A percentile compares a stretch with the other conserved stretches of the same genome.
These are phyloP conservation scores for Drosophila anomalipes DNA, from an alignment of 2,888 invertebrate genomes.

Conservation along the genomic window DNA sequence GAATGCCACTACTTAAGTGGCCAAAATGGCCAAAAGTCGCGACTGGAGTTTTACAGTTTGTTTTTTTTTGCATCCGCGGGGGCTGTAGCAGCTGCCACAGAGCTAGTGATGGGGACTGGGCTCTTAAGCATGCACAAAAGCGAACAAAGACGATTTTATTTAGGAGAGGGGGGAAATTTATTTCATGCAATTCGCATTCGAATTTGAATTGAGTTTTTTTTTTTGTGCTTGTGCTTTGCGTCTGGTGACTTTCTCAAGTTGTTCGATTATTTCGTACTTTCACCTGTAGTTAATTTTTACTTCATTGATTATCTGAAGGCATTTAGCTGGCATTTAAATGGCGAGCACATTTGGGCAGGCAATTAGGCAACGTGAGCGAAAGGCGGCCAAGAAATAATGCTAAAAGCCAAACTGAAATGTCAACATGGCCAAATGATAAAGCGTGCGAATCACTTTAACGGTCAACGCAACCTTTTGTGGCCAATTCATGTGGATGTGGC, in stretches of 20 bases:
- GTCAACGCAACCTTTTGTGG: conserved; percentile 31
- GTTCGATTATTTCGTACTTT: conserved; percentile 71
- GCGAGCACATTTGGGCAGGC: conserved; percentile 38
- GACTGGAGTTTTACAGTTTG: conserved; percentile 10
- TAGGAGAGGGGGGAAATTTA: conserved; percentile 21
- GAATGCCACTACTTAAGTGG: conserved; percentile 76
- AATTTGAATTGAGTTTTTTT: conserved; percentile 52
- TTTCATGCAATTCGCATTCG: conserved; percentile 41
- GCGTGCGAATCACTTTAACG: conserved; percentile 34
- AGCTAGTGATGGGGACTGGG: conserved; percentile 1
- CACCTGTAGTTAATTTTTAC: conserved; percentile 59
- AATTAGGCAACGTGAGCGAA: conserved; percentile 51
- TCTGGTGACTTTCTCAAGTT: conserved; percentile 67
- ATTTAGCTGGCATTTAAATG: conserved; percentile 62
- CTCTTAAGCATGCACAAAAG: conserved; percentile 38
- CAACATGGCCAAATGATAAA: conserved; percentile 34
- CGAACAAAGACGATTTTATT: conserved; percentile 20
- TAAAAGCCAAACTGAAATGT: conserved; percentile 49
- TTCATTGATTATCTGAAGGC: conserved; percentile 53
- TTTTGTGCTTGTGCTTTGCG: not conserved
- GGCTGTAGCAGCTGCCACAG: not conserved
- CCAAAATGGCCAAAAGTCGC: conserved; percentile 65
- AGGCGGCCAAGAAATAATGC: conserved; percentile 30
- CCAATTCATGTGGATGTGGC: conserved; percentile 40
- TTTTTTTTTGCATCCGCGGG: conserved; percentile 6